Base-by-base conservation (phyloP, 2,888 invertebrate species). In the Oegoconia quadripuncta region DNA sequence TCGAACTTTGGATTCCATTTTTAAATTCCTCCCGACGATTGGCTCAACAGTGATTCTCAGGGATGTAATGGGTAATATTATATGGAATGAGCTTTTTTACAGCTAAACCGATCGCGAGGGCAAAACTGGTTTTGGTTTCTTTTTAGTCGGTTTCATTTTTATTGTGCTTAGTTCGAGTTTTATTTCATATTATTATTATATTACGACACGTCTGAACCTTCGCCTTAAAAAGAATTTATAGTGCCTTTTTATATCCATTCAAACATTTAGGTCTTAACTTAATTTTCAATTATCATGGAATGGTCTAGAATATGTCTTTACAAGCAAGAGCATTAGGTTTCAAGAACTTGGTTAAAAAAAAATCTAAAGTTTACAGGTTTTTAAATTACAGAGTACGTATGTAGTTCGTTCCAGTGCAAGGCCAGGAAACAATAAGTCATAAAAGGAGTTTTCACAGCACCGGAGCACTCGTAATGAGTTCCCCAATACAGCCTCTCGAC, bases 21-120 rank as follows among this genome's bases (percentile, higher is more conserved):
- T 70, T 61, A 61, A 80, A 78, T 79, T 69, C 74, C 66, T 63
- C 45, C 59, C 66, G 59, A 59, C 67, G 75, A 82, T 83, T 79
- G 78, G 80, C 55, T 65, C 71, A 67, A 59, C 69, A 69, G 76
- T 78, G 79, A 78, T 82, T 81, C 80, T 77, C 77, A 63, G 79
- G 77, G 74, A 76, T 74, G 82, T 83, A 83, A 83, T 83, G 79
- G 82, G 78, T 73, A 82, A 84, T 86, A 81, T 81, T 82, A 80
- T 81, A 80, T 75, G 80, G 75, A 84, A 86, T 79, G 80, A 70
- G 74, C 71, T 68, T 83, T 82, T 86, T 86, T 82, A 86, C 78
- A 82, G 74, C 83, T 82, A 80, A 77, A 78, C 73, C 74, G 74
- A 81, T 76, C 33, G 73, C 72, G 69, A 72, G 70, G 67, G 55